Base-by-base conservation (phyloP, 2,113 vertebrate genomes). In the Ciconia stormi region DNA sequence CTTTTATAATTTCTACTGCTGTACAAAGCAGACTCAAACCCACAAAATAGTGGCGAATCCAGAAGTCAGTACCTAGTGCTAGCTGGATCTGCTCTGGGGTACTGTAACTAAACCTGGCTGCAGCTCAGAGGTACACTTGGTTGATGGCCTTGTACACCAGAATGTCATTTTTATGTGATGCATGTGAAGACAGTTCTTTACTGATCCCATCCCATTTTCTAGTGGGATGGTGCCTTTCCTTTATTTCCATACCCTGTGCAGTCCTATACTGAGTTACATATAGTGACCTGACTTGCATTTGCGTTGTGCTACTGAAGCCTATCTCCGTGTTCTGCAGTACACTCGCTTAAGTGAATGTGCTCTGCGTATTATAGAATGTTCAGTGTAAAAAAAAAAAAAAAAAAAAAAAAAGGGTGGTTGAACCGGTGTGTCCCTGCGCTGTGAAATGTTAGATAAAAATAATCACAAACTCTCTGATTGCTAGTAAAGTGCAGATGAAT, bases 71-170 rank as follows among this genome's bases (percentile, higher is more conserved):
- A 32, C 83, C 47, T 56, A 13, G 36, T 20, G 38, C 61, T 56
- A 15, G 40, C 55, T 34, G 44, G 30, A 50, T 82, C 70, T 94
- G 84, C 91, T 96, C 34, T 69, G 50, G 72, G 93, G 16, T 82
- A 61, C 34, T 84, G 78, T 87, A 95, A 72, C 90, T 89, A 72
- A 76, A 52, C 93, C 92, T 93, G 89, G 73, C 94, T 96, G 85
- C 90, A 89, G 81, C 94, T 96, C 85, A 12, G n/a, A 79, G 62
- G 74, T 4, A 14, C 19, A 5, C 89, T 96, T 47, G 34, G 65
- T 49, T 29, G 16, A 2, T 38, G 79, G 93, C 89, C 78, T 84
- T 62, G 40, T 81, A 14, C 89, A 73, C 36, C 79, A 73, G 85
- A n/a, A 66, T 3, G 47, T 59, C 66, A 30, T 85, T 95, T 96